Conservation (phyloP, 1,140 invertebrate genomes). For the Metopolophium dirhodum region DNA sequence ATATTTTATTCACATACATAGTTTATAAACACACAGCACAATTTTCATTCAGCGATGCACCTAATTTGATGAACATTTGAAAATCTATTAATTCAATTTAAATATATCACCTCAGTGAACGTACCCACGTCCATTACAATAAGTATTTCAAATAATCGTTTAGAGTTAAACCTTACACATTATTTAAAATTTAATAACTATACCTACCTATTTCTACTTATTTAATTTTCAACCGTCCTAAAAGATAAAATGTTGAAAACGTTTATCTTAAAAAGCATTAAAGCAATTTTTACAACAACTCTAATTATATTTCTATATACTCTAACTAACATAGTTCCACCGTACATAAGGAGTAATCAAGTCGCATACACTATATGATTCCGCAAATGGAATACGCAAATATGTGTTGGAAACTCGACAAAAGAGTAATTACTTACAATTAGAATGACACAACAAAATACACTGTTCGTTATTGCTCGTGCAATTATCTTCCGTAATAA, state of each 20-base stretch:
- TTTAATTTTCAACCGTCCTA: not conserved
- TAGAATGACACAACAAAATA: not conserved
- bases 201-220: not conserved
- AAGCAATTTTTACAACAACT: not conserved
- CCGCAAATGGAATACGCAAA: not conserved
- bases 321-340: not conserved
- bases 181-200: not conserved
- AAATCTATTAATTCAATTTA: not conserved
- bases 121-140: not conserved
- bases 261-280: not conserved
- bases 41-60: not conserved
- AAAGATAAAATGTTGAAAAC: not conserved
- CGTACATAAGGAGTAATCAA: not conserved
- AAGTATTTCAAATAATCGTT: not conserved
- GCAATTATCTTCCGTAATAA: not conserved
- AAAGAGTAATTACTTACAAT: not conserved
- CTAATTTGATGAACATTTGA: constrained; percentile 1
- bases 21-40: not conserved
- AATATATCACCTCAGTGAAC: not conserved
- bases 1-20: not conserved
- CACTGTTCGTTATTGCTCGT: not conserved
- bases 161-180: not conserved
- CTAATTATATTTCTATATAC: not conserved
- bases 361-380: not conserved
- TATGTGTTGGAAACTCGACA: not conserved